phyloP scores from a whole-genome alignment of 1,140 invertebrate genomes.

The Procambarus clarkii region DNA sequence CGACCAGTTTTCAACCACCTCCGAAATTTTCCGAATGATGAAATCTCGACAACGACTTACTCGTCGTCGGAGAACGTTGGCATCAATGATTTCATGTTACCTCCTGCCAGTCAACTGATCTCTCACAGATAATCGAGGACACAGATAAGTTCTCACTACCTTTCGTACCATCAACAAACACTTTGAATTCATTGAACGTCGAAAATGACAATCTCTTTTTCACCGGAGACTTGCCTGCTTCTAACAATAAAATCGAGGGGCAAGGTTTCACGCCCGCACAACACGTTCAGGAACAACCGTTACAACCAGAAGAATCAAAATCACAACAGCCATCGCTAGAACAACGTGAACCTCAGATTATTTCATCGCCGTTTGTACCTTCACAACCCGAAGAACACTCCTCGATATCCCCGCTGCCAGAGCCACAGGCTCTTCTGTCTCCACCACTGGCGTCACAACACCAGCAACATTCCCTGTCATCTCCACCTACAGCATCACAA shows the following conservation, averaged over 20 bases:
- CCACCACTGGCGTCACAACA: not conserved
- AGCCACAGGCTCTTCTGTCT: not conserved
- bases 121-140: not conserved
- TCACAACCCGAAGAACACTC: not conserved
- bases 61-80: not conserved
- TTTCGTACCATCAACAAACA: not conserved
- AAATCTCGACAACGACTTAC: not conserved
- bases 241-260: not conserved
- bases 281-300: not conserved
- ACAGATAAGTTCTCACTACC: not conserved
- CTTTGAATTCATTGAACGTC: not conserved
- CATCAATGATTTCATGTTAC: not conserved
- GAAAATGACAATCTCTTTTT: conserved; percentile 14
- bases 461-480: not conserved
- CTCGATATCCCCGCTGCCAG: too few relatives aligned
- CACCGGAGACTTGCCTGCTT: conserved; percentile 5
- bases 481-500: not conserved
- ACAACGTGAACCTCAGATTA: not conserved
- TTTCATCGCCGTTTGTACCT: not conserved
- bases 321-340: not conserved
- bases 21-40: not conserved
- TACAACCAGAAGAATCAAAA: not conserved
- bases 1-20: not conserved
- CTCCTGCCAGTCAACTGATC: not conserved
- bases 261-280: too few relatives aligned